A percentile compares a stretch with the other conserved stretches of the same genome.
Conservation (phyloP, 1,140 invertebrate genomes). For the Thaumatotibia leucotreta region DNA sequence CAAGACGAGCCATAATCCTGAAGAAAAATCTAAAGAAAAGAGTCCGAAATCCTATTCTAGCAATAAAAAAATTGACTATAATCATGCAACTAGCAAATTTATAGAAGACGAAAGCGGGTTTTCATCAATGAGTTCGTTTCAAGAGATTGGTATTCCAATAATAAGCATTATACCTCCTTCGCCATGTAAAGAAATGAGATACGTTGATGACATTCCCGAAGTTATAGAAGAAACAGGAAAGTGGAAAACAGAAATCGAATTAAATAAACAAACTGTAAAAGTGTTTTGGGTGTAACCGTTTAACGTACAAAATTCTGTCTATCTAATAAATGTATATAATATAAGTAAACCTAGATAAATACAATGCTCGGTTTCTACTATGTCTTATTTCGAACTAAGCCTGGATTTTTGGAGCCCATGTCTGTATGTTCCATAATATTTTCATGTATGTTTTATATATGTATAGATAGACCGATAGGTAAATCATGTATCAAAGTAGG, state of each 20-base stretch:
- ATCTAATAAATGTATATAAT: background rate
- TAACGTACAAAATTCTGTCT: background rate
- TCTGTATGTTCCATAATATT: too few species aligned
- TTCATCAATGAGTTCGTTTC: conserved; percentile 88
- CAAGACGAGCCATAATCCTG: conserved; percentile 17
- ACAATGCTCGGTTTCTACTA: too few species aligned
- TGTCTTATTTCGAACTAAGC: too few species aligned
- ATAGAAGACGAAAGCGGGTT: conserved; percentile 88
- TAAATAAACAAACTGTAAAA: conserved; percentile 65
- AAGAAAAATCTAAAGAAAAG: conserved; percentile 32
- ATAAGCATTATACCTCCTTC: conserved; percentile 68
- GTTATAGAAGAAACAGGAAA: conserved; percentile 43
- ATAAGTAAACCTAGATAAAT: too few species aligned
- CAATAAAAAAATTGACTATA: conserved; percentile 43
- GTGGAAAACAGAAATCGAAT: conserved; percentile 54
- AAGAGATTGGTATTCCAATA: conserved; percentile 83
- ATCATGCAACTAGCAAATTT: conserved; percentile 64
- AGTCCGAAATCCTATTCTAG: conserved; percentile 56
- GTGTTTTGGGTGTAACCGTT: conserved; percentile 64
- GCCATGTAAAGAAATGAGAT: conserved; percentile 58
- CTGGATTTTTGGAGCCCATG: too few species aligned
- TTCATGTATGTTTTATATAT: too few species aligned
- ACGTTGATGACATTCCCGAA: conserved; percentile 44
- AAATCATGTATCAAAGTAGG: too few species aligned
- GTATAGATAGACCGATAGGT: too few species aligned